Evolutionary conservation across 2,888 invertebrate genomes (phyloP), one percentile per base, ranked within the genome.

Genomic region (Epiblema foenella): DNA sequence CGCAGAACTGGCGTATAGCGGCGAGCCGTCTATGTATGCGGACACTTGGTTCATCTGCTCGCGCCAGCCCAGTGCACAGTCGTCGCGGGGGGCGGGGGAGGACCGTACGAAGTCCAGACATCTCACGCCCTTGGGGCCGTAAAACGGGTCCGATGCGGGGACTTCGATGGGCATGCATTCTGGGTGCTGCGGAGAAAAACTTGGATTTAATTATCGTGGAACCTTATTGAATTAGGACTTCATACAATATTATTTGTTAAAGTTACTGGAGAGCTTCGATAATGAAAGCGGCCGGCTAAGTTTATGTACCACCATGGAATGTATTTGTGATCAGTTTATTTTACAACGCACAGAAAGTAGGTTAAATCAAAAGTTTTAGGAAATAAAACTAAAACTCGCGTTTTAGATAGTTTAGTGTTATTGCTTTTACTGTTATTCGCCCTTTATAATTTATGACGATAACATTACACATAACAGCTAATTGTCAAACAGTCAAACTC

Each of bases 11-110:
- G 97, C 97, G 81, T 98, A 98, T 7, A 98, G 94, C 33, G 96
- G 96, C 0, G 97, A 98, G 0, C 95, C 98, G 77, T 98, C 98
- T 9, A 98, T 93, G 81, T 95, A 98, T 0, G 97, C 96, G 0
- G 98, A 97, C 4, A 96, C 93, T 84, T 97, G 97, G 85, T 97
- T 97, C 71, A 97, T 95, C 87, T 98, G 98, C 80, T 98, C 97
- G 1, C 98, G 93, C 93, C 97, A 96, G 11, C 98, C 97, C 15
- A 98, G 92, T 9, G 96, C 95, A 81, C 98, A 98, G 84, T 97
- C 96, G 57, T 96, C 95, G 3, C 96, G 93, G 1, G 97, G 97
- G 0, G 97, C 96, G 0, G 98, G 96, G 0, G 97, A 96, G 11
- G 97, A 97, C 0, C 98, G 94, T 20, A 97, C 94, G 83, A 98